Percentiles rank a stretch among this genome's conserved stretches.
Evolutionary conservation across 2,113 vertebrate genomes (phyloP).

Genomic region (Scartelaos histophorus): DNA sequence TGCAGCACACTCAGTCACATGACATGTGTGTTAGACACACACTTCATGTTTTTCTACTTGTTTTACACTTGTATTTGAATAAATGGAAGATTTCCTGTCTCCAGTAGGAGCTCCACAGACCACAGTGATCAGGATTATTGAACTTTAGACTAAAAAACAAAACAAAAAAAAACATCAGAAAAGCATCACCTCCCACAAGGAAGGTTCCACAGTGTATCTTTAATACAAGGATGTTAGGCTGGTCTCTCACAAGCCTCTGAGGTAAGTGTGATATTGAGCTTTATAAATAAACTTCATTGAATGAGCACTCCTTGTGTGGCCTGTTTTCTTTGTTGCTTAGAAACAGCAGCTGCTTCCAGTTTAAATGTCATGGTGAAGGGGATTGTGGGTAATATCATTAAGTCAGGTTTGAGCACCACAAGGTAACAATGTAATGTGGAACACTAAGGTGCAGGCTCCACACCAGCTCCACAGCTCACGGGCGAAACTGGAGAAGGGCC

Average conservation of each 20-base stretch:
- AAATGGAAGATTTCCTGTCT: too few relatives aligned
- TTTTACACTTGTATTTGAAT: too few relatives aligned
- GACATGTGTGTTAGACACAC: too few relatives aligned
- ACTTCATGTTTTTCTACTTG: too few relatives aligned
- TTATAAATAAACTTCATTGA: neutral
- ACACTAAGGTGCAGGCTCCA: neutral
- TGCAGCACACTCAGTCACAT: too few relatives aligned
- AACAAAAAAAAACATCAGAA: too few relatives aligned
- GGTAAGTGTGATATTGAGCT: neutral
- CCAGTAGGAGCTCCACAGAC: too few relatives aligned
- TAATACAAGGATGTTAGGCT: neutral
- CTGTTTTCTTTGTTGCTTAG: neutral
- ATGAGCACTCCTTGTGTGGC: neutral
- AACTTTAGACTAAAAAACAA: too few relatives aligned
- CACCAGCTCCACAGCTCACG: neutral
- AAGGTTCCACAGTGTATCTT: too few relatives aligned
- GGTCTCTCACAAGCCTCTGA: neutral
- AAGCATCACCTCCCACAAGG: too few relatives aligned
- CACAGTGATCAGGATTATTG: too few relatives aligned
- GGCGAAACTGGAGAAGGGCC: too few relatives aligned
- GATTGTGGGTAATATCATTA: neutral
- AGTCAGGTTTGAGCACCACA: neutral
- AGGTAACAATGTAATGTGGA: neutral
- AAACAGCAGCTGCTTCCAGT: neutral
- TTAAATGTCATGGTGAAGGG: conserved; percentile 1